Percentiles rank a stretch among this genome's conserved stretches.
These are phyloP conservation scores for Protodeltote pygarga DNA, from an alignment of 2,888 invertebrate genomes.

Conservation along the genomic window DNA sequence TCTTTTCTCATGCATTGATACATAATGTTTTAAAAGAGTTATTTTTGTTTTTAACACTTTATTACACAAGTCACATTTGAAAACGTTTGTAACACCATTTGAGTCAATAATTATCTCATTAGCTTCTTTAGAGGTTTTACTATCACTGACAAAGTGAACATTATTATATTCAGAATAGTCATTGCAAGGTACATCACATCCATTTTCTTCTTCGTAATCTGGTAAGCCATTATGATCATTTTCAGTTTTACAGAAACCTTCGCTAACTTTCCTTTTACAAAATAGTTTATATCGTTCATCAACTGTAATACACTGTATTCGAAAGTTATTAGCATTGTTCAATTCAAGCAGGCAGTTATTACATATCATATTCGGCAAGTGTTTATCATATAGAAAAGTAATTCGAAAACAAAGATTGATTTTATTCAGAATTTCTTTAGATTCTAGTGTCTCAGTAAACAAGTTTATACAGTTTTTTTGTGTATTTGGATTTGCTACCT, in stretches of 20 bases:
- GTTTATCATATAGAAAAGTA: slow-evolving; percentile 53
- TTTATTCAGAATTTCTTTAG: slow-evolving; percentile 61
- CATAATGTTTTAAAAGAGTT: slow-evolving; percentile 70
- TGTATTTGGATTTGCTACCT: slow-evolving; percentile 35
- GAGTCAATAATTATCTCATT: not conserved
- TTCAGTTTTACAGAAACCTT: slow-evolving; percentile 19
- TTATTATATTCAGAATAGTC: slow-evolving; percentile 18
- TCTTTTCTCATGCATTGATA: slow-evolving; percentile 74
- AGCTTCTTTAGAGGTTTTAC: not conserved
- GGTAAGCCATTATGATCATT: slow-evolving; percentile 2
- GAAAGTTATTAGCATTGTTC: slow-evolving; percentile 64
- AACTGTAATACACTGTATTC: slow-evolving; percentile 68
- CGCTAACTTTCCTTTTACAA: slow-evolving; percentile 28
- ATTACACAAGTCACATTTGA: slow-evolving; percentile 64
- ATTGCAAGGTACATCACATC: slow-evolving; percentile 8
- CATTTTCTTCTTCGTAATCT: slow-evolving; percentile 32
- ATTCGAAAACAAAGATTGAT: slow-evolving; percentile 72
- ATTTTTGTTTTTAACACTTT: slow-evolving; percentile 68
- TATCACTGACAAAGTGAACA: slow-evolving; percentile 1
- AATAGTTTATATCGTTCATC: slow-evolving; percentile 58
- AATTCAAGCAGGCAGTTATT: slow-evolving; percentile 65
- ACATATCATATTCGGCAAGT: slow-evolving; percentile 68
- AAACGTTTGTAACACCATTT: slow-evolving; percentile 10
- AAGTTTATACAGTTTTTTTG: slow-evolving; percentile 53
- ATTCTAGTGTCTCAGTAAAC: slow-evolving; percentile 53